These are phyloP conservation scores for Pseudomyrmex dendroicus DNA, from an alignment of 1,140 invertebrate genomes.

Conservation along the genomic window DNA sequence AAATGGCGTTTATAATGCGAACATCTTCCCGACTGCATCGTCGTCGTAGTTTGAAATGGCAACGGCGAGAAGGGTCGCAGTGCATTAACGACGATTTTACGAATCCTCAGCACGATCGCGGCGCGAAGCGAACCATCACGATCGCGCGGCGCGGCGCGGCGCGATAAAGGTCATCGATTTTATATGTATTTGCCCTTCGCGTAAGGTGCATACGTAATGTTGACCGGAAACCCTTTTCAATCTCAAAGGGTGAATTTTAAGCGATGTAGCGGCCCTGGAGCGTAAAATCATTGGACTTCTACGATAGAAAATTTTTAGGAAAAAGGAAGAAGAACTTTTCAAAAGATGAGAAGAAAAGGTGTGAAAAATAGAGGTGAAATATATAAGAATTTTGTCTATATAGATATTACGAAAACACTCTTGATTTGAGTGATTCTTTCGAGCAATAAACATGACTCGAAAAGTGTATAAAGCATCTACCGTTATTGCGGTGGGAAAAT, in stretches of 20 bases:
- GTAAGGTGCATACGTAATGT: constrained; percentile 42
- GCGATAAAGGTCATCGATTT: constrained; percentile 37
- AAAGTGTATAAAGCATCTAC: constrained; percentile 37
- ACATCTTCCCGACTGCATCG: constrained; percentile 24
- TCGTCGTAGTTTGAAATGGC: constrained; percentile 41
- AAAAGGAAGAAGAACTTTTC: not conserved
- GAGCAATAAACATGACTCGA: constrained; percentile 44
- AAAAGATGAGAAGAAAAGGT: not conserved
- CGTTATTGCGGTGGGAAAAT: constrained; percentile 46
- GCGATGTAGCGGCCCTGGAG: not conserved
- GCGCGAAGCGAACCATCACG: not conserved
- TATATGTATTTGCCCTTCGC: constrained; percentile 2
- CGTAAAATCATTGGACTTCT: not conserved
- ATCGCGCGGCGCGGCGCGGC: not conserved
- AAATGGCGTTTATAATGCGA: constrained; percentile 47
- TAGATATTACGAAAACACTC: not conserved
- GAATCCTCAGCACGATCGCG: constrained; percentile 30
- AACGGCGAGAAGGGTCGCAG: not conserved
- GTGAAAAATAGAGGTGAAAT: not conserved
- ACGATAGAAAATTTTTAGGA: too few species aligned
- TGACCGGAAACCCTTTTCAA: constrained; percentile 2
- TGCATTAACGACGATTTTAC: constrained; percentile 52
- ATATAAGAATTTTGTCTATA: too few species aligned
- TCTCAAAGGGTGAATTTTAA: not conserved
- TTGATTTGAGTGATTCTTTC: constrained; percentile 5